These are phyloP conservation scores for Spodoptera frugiperda DNA, from an alignment of 1,140 invertebrate genomes.

Conservation along the genomic window DNA sequence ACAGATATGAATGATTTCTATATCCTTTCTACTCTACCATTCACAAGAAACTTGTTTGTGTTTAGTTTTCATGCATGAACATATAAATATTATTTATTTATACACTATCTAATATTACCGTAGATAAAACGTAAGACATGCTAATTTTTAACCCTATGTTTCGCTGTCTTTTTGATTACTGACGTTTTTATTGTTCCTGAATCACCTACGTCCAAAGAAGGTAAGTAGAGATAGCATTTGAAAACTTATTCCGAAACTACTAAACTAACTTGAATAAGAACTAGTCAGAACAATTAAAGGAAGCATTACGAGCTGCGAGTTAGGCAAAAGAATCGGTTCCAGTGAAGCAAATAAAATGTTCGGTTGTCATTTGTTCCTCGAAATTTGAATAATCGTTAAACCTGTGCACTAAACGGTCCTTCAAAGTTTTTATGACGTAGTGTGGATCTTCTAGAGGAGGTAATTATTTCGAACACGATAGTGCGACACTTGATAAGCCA, in stretches of 20 bases:
- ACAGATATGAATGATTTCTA: too few species aligned
- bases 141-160: too few species aligned
- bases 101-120: too few species aligned
- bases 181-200: too few species aligned
- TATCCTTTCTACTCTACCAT: too few species aligned
- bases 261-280: not conserved
- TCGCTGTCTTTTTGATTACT: too few species aligned
- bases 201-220: too few species aligned
- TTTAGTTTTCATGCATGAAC: too few species aligned
- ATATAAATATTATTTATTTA: too few species aligned
- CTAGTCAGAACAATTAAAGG: slow-evolving; percentile 29
- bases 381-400: slow-evolving; percentile 15
- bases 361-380: slow-evolving; percentile 14
- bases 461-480: slow-evolving; percentile 24
- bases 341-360: slow-evolving; percentile 30
- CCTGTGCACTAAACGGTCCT: slow-evolving; percentile 10
- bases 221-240: not conserved
- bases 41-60: too few species aligned
- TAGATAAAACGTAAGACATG: too few species aligned
- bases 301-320: slow-evolving; percentile 22
- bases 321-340: not conserved
- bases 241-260: slow-evolving; percentile 9
- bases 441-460: slow-evolving; percentile 13
- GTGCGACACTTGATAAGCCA: not conserved
- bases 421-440: slow-evolving; percentile 35